Evolutionary conservation across 2,797 vertebrate genomes (phyloP), one percentile per base, ranked within the genome.

Genomic region (Alauda arvensis): DNA sequence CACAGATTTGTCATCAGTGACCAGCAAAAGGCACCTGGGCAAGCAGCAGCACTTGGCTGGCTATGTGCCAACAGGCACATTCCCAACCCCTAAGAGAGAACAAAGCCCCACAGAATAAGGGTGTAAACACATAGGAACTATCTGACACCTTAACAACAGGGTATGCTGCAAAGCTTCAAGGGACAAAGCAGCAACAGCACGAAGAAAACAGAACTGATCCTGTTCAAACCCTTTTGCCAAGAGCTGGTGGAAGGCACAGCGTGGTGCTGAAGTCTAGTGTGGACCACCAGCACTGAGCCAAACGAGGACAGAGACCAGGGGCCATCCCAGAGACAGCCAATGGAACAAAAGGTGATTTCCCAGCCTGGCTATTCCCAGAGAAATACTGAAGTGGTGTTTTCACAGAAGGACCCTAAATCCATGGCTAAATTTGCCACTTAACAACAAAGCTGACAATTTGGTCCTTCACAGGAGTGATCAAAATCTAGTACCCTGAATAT

Each of bases 221-320:
- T 49, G 19, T 37, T 37, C 63, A 29, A 49, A 49, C 26, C 63
- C 63, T 31, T 61, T 66, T 10, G 13, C 55, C 21, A 29, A 55
- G 46, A 55, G 59, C 21, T 76, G 63, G 16, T 33, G 33, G 33
- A 59, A 59, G 31, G 17, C 33, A 33, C 21, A 34, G 25, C 33
- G 7, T 25, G 15, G n/a, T 18, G 20, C 40, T 4, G 4, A n/a
- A 20, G 8, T 23, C 3, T 43, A 15, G 46, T 5, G 1, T 9
- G 17, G 42, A n/a, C 25, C 46, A 31, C 10, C n/a, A 59, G 37
- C 2, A 1, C 52, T 6, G 14, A 60, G 42, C 12, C 63, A 75
- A 16, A 18, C 5, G 19, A 62, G 24, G n/a, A 29, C 39, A 53
- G 26, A 5, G 28, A 37, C 31, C 7, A 3, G 14, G 24, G 4